Conservation (phyloP, 2,797 vertebrate genomes). For the Hephaestus fuliginosus region DNA sequence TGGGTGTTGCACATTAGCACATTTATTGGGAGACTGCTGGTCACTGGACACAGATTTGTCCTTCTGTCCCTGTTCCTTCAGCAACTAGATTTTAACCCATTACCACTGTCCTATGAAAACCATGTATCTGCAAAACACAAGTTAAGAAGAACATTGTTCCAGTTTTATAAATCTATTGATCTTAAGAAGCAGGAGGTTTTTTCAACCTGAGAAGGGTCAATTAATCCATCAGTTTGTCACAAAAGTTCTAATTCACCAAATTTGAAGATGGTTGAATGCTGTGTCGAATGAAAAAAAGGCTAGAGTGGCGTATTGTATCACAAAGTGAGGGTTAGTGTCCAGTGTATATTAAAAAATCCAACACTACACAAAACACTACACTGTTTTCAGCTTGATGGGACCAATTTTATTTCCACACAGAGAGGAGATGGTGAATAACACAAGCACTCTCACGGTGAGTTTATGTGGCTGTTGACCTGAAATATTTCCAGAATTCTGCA, state of each 20-base stretch:
- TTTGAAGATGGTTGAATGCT: not conserved
- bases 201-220: not conserved
- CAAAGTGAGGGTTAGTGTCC: not conserved
- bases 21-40: slow-evolving; percentile 14
- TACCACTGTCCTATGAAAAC: no score
- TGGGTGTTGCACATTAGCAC: slow-evolving; percentile 15
- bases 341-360: not conserved
- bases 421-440: not conserved
- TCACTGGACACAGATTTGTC: not conserved
- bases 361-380: no score
- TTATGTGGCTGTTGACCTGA: not conserved
- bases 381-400: not conserved
- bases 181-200: not conserved
- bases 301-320: not conserved
- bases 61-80: not conserved
- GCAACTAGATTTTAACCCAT: not conserved
- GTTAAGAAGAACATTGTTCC: no score
- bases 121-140: not conserved
- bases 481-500: not conserved
- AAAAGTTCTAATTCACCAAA: not conserved
- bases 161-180: no score
- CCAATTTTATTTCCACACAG: not conserved
- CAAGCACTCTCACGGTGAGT: not conserved
- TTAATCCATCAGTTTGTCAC: not conserved
- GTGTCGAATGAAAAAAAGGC: not conserved